These are phyloP conservation scores for Tetrapedia diversipes DNA, from an alignment of 2,888 invertebrate species.

Conservation along the genomic window DNA sequence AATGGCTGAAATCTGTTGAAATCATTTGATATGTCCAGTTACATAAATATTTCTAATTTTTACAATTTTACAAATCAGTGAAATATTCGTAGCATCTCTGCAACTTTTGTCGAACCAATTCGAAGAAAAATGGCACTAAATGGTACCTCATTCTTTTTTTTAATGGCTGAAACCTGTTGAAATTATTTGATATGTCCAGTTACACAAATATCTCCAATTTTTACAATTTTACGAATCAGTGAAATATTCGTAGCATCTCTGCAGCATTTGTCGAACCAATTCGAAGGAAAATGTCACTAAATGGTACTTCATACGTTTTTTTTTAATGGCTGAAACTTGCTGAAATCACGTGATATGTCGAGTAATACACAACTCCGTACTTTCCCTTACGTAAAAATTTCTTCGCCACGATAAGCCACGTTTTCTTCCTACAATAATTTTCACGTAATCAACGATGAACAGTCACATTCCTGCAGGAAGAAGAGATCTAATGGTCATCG, in stretches of 20 bases:
- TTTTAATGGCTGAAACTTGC: not conserved
- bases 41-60: too few species aligned
- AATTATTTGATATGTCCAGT: conserved; percentile 19
- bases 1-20: conserved; percentile 13
- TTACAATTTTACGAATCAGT: too few species aligned
- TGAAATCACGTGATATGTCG: conserved; percentile 22
- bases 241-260: too few species aligned
- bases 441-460: conserved; percentile 45
- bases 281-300: conserved; percentile 1
- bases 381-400: conserved; percentile 45
- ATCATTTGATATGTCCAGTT: conserved; percentile 11
- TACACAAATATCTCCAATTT: too few species aligned
- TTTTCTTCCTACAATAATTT: conserved; percentile 37
- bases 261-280: too few species aligned
- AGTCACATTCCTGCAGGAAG: conserved; percentile 15
- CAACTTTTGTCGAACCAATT: too few species aligned
- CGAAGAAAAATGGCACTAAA: conserved; percentile 1
- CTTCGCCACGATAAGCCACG: conserved; percentile 25
- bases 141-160: not conserved
- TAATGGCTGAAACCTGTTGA: conserved; percentile 4
- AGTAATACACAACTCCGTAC: too few species aligned
- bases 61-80: too few species aligned
- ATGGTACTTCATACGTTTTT: not conserved
- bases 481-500: conserved; percentile 14
- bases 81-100: too few species aligned